Percentiles rank a stretch among this genome's conserved stretches.
These are phyloP conservation scores for Perizoma affinitatum DNA, from an alignment of 2,888 invertebrate genomes.

Conservation along the genomic window DNA sequence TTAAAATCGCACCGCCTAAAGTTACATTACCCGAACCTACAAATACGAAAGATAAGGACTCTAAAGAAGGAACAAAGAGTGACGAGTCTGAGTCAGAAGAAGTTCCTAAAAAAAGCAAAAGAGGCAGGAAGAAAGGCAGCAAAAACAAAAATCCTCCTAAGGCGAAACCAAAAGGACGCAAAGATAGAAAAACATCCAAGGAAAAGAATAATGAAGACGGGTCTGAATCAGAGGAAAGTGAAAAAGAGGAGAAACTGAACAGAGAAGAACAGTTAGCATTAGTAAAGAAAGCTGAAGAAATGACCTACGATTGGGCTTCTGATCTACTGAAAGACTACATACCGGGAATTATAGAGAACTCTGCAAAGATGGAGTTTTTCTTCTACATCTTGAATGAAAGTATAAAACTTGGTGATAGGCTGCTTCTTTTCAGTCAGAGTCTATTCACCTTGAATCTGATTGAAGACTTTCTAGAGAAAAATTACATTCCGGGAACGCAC, in stretches of 20 bases:
- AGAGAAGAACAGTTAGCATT: constrained; percentile 83
- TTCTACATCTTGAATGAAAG: constrained; percentile 96
- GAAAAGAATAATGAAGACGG: constrained; percentile 81
- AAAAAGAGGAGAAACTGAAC: constrained; percentile 84
- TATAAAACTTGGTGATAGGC: constrained; percentile 93
- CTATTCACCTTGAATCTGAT: constrained; percentile 97
- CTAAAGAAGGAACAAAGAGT: constrained; percentile 53
- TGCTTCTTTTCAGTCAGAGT: constrained; percentile 98
- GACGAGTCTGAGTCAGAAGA: constrained; percentile 68
- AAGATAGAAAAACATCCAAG: constrained; percentile 76
- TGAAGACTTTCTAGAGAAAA: constrained; percentile 94
- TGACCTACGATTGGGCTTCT: constrained; percentile 95
- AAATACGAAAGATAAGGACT: constrained; percentile 51
- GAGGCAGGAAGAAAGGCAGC: constrained; percentile 61
- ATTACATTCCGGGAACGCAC: constrained; percentile 87
- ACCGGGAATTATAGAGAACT: constrained; percentile 95
- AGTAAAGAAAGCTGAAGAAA: constrained; percentile 89
- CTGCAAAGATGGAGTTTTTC: constrained; percentile 97
- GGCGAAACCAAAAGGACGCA: constrained; percentile 72
- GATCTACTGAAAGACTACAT: constrained; percentile 93
- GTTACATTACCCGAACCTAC: constrained; percentile 43
- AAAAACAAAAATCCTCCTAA: constrained; percentile 67
- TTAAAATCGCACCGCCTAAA: constrained; percentile 44
- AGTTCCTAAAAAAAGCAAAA: constrained; percentile 59
- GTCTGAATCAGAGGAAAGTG: constrained; percentile 80